Evolutionary conservation across 2,113 vertebrate genomes (phyloP), one percentile per base, ranked within the genome.

Genomic region (Myotis brandtii): DNA sequence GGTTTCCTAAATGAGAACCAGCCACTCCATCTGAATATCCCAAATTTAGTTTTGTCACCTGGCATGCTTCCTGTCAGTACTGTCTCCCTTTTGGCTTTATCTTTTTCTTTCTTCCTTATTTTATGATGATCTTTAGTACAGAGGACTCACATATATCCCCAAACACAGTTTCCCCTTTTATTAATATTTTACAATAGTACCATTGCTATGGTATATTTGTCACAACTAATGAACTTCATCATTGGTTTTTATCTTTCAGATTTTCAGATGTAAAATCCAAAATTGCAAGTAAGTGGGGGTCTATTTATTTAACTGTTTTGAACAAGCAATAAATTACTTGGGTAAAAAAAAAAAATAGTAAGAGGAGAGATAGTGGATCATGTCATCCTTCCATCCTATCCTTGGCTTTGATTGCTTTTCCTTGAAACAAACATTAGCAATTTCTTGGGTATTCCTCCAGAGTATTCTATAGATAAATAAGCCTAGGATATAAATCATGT

Each of bases 251-350:
- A 48, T 97, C 69, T 94, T 98, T 96, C 98, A 99, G 99, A 98
- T 99, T 99, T 99, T 99, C 99, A 97, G 99, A 99, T 97, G 99
- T 99, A 96, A 99, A 99, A 98, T 99, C 99, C 95, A 99, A 99
- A 99, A 99, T 99, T 98, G 99, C 99, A 98, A 99, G 99, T 99
- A 99, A 99, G 99, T 99, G 17, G 16, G 12, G 5, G 91, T 86
- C 32, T 92, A 10, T 59, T 83, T 93, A 82, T 54, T 95, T 76
- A 83, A 76, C n/a, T n/a, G 20, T 93, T 91, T 93, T 66, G 30
- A 32, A 52, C 72, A 94, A 48, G 21, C 32, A 50, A 89, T 52
- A 43, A 70, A 76, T 10, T 50, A 81, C 14, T 56, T 64, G 6
- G 54, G 10, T 91, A 27, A 56, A 85, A 85, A n/a, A 32, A 89